These are phyloP conservation scores for Cosmopolites sordidus DNA, from an alignment of 2,888 invertebrate genomes.

Conservation along the genomic window DNA sequence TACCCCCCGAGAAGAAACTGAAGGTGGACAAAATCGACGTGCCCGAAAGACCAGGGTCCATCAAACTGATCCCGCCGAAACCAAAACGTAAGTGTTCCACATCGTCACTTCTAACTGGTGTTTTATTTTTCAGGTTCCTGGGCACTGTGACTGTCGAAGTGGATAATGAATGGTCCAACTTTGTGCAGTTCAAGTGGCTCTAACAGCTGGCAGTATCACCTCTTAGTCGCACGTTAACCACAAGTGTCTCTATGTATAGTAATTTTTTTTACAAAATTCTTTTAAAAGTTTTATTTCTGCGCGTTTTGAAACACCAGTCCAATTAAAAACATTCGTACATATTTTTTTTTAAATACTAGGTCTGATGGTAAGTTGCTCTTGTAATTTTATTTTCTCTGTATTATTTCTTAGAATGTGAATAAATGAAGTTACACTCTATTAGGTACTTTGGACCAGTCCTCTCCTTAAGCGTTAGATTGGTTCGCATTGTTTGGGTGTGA, in stretches of 20 bases:
- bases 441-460: conserved; percentile 13
- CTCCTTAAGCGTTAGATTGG: conserved; percentile 2
- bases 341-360: conserved; percentile 8
- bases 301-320: too few relatives aligned
- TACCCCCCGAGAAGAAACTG: conserved; percentile 72
- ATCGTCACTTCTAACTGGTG: conserved; percentile 17
- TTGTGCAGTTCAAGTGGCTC: too few relatives aligned
- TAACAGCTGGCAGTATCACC: conserved; percentile 21
- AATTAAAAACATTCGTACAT: too few relatives aligned
- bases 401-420: conserved; percentile 6
- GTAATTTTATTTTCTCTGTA: conserved; percentile 6
- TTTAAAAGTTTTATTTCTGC: too few relatives aligned
- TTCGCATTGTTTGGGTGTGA: background rate
- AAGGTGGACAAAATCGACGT: conserved; percentile 54
- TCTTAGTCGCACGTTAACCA: too few relatives aligned
- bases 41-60: conserved; percentile 72
- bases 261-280: too few relatives aligned
- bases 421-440: conserved; percentile 5
- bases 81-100: conserved; percentile 78
- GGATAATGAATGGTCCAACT: background rate
- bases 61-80: conserved; percentile 84
- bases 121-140: conserved; percentile 38
- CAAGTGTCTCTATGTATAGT: too few relatives aligned
- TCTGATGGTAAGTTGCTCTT: conserved; percentile 18
- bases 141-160: background rate